Evolutionary conservation across 2,888 invertebrate genomes (phyloP).

Genomic region (Leptinotarsa tumamoca): DNA sequence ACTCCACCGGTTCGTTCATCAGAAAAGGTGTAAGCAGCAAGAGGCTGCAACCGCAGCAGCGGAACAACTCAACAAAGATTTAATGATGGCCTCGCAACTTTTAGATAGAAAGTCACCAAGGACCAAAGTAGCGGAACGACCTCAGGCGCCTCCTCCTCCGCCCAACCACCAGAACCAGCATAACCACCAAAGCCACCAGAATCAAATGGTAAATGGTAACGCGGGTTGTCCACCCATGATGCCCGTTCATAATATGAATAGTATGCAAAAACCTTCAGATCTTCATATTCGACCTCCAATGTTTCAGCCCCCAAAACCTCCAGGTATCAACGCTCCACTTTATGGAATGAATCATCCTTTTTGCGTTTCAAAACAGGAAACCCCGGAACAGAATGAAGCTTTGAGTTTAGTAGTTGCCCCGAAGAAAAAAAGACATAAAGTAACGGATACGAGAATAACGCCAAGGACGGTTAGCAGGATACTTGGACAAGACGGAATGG

Average conservation of each 20-base stretch:
- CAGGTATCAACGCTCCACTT: constrained; percentile 71
- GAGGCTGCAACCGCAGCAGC: constrained; percentile 83
- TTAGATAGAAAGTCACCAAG: constrained; percentile 88
- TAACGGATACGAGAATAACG: constrained; percentile 93
- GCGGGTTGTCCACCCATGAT: constrained; percentile 70
- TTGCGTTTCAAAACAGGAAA: constrained; percentile 73
- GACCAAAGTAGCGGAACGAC: constrained; percentile 77
- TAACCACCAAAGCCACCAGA: constrained; percentile 61
- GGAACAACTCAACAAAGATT: constrained; percentile 87
- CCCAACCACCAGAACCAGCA: constrained; percentile 55
- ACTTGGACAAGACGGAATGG: constrained; percentile 82
- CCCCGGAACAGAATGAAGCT: constrained; percentile 93
- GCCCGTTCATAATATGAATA: constrained; percentile 64
- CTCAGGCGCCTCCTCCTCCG: constrained; percentile 66
- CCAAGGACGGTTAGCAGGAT: constrained; percentile 90
- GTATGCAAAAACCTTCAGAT: constrained; percentile 64
- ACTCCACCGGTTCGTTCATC: constrained; percentile 86
- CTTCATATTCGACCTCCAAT: constrained; percentile 79
- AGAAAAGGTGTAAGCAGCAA: constrained; percentile 81
- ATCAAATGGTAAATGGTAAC: constrained; percentile 68
- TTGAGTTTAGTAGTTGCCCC: constrained; percentile 94
- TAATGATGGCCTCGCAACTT: constrained; percentile 83
- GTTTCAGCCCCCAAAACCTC: constrained; percentile 89
- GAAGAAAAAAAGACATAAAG: constrained; percentile 97
- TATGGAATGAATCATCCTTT: constrained; percentile 73